A percentile compares a stretch with the other conserved stretches of the same genome.
These are phyloP conservation scores for Lithobates sylvaticus DNA, from an alignment of 2,797 vertebrate species.

Conservation along the genomic window DNA sequence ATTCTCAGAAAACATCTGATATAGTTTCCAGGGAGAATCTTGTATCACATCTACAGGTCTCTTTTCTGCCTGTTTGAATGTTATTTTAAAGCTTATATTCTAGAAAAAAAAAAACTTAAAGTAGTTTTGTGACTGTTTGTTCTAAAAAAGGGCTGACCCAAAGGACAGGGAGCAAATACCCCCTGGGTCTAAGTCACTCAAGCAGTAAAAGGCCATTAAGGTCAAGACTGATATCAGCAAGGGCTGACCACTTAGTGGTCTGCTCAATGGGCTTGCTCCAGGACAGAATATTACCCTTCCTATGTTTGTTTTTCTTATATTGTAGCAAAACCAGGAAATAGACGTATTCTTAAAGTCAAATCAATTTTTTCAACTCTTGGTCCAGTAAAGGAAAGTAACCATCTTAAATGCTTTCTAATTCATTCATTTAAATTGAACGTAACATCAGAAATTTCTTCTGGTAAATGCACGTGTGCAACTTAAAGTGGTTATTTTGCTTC, in stretches of 20 bases:
- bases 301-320: neutral
- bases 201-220: neutral
- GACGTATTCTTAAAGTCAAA: neutral
- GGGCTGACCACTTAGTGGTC: neutral
- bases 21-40: conserved; percentile 6
- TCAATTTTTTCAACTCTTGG: neutral
- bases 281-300: neutral
- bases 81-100: neutral
- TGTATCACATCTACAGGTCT: neutral
- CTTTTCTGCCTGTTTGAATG: neutral
- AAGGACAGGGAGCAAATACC: neutral
- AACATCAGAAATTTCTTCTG: no score
- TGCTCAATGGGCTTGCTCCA: neutral
- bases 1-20: conserved; percentile 6
- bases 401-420: no score
- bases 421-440: no score
- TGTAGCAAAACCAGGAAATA: neutral
- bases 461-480: no score
- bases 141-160: neutral
- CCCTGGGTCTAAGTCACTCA: neutral
- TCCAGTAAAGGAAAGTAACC: no score
- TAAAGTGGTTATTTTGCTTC: no score
- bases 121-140: neutral
- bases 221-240: neutral
- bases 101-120: neutral